A percentile compares a stretch with the other conserved stretches of the same genome.
phyloP scores from a whole-genome alignment of 2,888 invertebrate genomes.

The Drymonia ruficornis region DNA sequence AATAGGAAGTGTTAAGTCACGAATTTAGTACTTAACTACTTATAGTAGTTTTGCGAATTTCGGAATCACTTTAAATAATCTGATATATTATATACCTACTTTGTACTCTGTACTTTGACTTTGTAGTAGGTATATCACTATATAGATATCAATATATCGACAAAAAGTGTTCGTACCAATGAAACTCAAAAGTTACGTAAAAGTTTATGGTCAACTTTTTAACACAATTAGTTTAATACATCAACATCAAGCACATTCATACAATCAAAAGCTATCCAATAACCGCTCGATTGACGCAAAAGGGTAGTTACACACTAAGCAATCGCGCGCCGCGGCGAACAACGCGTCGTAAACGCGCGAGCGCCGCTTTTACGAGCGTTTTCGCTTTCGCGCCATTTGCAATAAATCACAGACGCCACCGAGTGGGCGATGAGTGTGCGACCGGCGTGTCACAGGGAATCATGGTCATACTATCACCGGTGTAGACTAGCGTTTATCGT shows the following conservation, averaged over 20 bases:
- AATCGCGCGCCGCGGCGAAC: conserved; percentile 67
- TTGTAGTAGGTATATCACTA: too few species aligned
- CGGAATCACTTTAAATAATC: too few species aligned
- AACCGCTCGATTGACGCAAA: conserved; percentile 57
- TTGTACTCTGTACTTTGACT: too few species aligned
- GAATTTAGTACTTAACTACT: too few species aligned
- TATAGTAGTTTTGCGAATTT: too few species aligned
- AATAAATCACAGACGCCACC: conserved; percentile 77
- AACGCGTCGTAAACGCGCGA: conserved; percentile 71
- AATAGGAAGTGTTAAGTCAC: too few species aligned
- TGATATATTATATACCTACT: too few species aligned
- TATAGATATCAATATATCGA: too few species aligned
- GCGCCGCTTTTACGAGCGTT: conserved; percentile 75
- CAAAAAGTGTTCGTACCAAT: too few species aligned
- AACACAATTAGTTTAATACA: neutral
- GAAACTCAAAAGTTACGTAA: too few species aligned
- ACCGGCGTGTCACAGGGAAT: conserved; percentile 58
- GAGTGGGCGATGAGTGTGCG: conserved; percentile 70
- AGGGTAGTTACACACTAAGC: conserved; percentile 59
- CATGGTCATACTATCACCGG: conserved; percentile 49
- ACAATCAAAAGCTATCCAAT: conserved; percentile 59
- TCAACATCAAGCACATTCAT: conserved; percentile 18
- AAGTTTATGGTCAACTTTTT: too few species aligned
- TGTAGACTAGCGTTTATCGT: conserved; percentile 48
- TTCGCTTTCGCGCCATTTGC: conserved; percentile 83